Evolutionary conservation across 2,888 invertebrate genomes (phyloP).

Genomic region (Chymomyza amoena): DNA sequence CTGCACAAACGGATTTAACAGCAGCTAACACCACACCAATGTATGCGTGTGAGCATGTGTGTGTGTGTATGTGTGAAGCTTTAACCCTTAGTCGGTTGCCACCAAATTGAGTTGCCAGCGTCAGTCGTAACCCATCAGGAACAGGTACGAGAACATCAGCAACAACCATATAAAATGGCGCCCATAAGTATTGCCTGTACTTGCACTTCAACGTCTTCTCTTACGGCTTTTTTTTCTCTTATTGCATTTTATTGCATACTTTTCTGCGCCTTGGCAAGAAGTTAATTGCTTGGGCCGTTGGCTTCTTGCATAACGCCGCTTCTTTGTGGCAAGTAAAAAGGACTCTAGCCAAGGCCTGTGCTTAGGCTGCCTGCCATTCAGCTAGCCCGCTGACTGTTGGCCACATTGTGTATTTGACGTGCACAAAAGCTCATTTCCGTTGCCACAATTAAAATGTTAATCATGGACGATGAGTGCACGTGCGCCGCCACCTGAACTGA

Average conservation of each 20-base stretch:
- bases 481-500: neutral
- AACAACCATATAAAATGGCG: constrained; percentile 33
- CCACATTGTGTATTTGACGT: constrained; percentile 34
- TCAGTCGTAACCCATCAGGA: neutral
- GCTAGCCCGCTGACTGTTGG: neutral
- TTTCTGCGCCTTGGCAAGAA: constrained; percentile 21
- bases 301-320: neutral
- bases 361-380: constrained; percentile 35
- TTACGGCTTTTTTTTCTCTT: constrained; percentile 21
- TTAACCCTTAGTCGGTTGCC: constrained; percentile 43
- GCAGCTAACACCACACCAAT: constrained; percentile 31
- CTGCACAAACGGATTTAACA: constrained; percentile 17
- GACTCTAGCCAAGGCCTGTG: constrained; percentile 1
- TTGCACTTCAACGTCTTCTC: neutral
- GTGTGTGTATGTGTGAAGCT: constrained; percentile 15
- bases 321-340: neutral
- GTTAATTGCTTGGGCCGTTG: constrained; percentile 40
- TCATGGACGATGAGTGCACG: constrained; percentile 33
- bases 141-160: constrained; percentile 2
- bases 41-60: constrained; percentile 9
- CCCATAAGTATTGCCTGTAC: constrained; percentile 19
- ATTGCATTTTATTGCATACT: constrained; percentile 34
- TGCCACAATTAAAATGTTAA: constrained; percentile 66
- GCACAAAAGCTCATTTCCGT: constrained; percentile 60
- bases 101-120: constrained; percentile 46